These are phyloP conservation scores for Sibirionetta formosa DNA, from an alignment of 2,797 vertebrate genomes.

Conservation along the genomic window DNA sequence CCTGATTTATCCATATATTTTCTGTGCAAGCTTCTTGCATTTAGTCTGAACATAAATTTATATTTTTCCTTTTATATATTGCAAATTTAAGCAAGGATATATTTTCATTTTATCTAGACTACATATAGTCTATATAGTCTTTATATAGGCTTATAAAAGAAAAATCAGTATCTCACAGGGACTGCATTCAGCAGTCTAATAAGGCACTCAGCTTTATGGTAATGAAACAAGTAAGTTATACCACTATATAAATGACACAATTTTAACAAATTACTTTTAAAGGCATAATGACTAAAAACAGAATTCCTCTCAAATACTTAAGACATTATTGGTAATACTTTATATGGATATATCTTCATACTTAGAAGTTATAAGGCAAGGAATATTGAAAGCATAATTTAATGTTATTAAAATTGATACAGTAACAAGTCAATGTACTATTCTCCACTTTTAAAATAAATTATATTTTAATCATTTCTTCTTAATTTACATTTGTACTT, in stretches of 20 bases:
- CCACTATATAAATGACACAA: neutral
- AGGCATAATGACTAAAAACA: neutral
- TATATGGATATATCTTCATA: neutral
- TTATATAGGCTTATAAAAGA: neutral
- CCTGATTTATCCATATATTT: neutral
- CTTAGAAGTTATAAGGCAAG: neutral
- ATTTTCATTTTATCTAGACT: neutral
- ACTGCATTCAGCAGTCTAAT: neutral
- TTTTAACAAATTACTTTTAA: conserved; percentile 4
- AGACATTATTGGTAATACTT: neutral
- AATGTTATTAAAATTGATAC: neutral
- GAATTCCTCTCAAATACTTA: neutral
- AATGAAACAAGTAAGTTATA: neutral
- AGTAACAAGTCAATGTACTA: neutral
- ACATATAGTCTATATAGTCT: neutral
- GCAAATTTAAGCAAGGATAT: neutral
- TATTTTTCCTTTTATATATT: neutral
- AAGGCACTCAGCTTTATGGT: neutral
- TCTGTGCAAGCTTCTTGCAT: neutral
- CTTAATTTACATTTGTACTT: conserved; percentile 29
- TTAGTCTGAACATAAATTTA: neutral
- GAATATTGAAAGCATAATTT: neutral
- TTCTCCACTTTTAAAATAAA: conserved; percentile 18
- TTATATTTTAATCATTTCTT: conserved; percentile 38
- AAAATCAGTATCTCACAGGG: neutral